phyloP scores from a whole-genome alignment of 2,113 vertebrate species.

The Tautogolabrus adspersus region DNA sequence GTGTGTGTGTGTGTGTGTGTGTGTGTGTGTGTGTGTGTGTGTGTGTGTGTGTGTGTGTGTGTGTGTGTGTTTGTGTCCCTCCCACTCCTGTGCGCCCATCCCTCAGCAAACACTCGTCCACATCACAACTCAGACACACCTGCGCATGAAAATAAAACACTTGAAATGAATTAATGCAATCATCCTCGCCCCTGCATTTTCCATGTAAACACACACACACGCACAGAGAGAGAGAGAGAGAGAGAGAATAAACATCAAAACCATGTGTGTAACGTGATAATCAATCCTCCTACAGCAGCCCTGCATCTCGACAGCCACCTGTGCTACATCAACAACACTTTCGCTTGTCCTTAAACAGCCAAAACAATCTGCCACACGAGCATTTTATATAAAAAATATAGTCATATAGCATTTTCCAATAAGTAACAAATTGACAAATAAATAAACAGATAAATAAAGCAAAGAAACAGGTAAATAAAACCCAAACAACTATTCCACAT shows the following conservation, averaged over 20 bases:
- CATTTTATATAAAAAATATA: too few relatives aligned
- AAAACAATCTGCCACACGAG: too few relatives aligned
- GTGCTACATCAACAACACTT: too few relatives aligned
- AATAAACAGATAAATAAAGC: too few relatives aligned
- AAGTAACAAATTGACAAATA: too few relatives aligned
- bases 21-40: conserved; percentile 4
- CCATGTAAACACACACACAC: conserved; percentile 10
- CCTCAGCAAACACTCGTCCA: conserved; percentile 20
- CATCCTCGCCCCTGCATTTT: background rate
- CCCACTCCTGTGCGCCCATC: conserved; percentile 30
- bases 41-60: background rate
- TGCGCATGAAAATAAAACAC: conserved; percentile 15
- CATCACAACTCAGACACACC: conserved; percentile 11
- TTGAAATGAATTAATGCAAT: conserved; percentile 22
- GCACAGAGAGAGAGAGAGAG: background rate
- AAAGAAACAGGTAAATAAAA: too few relatives aligned
- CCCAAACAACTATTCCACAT: too few relatives aligned
- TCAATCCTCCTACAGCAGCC: background rate
- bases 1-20: conserved; percentile 10
- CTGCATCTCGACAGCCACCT: background rate
- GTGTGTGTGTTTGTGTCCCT: conserved; percentile 6
- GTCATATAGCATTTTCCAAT: too few relatives aligned
- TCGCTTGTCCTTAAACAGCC: background rate
- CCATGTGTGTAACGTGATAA: background rate
- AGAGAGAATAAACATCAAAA: background rate